Conservation (phyloP, 2,113 vertebrate species). For the Ursus arctos region DNA sequence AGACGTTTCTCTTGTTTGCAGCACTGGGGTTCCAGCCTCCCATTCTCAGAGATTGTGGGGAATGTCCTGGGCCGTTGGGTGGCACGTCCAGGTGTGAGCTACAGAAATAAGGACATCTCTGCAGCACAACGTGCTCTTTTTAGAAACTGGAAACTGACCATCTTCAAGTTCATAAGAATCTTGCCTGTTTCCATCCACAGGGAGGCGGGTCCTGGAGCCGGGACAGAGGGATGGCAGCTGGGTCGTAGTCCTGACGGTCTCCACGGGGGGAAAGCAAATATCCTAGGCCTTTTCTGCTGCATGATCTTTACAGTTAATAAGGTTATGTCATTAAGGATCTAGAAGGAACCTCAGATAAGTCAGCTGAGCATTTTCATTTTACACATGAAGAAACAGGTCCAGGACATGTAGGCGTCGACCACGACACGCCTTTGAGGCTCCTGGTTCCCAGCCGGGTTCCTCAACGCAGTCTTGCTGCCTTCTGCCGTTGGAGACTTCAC, state of each 20-base stretch:
- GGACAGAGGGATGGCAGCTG: too few species aligned
- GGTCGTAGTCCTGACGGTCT: too few species aligned
- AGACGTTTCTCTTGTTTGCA: background rate
- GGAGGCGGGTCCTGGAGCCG: too few species aligned
- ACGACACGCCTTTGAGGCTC: background rate
- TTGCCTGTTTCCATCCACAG: background rate
- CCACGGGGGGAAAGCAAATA: background rate
- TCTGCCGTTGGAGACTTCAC: background rate
- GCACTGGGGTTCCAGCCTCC: background rate
- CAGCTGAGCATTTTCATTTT: background rate
- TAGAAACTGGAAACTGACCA: background rate
- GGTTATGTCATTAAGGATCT: background rate
- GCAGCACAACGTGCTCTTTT: background rate
- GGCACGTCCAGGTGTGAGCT: background rate
- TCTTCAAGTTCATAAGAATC: background rate
- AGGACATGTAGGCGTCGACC: rapidly evolving
- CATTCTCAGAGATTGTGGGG: background rate
- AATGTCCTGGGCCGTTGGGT: background rate
- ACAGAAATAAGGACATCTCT: background rate
- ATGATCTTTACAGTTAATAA: background rate
- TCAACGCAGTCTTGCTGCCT: rapidly evolving
- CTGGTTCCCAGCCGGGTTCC: background rate
- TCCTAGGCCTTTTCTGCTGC: background rate
- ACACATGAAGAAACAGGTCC: too few species aligned
- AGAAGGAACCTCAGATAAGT: background rate